Evolutionary conservation across 2,113 vertebrate species (phyloP), one percentile per base, ranked within the genome.

Genomic region (Oplegnathus fasciatus): DNA sequence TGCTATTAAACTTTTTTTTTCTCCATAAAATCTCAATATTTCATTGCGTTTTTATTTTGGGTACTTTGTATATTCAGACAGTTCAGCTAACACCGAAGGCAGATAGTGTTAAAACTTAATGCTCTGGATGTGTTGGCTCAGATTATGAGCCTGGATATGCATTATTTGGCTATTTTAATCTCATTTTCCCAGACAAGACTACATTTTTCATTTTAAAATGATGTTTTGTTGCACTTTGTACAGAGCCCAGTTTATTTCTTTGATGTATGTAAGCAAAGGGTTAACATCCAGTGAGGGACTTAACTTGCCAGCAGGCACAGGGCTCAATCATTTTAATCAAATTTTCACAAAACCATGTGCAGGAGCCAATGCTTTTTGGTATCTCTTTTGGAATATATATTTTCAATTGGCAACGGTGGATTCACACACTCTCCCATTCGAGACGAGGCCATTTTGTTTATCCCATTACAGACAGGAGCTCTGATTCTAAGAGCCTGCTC

Each of bases 401-500:
- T 80, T 64, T 87, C 37, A 46, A 54, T 78, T 62, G 69, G 64
- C 54, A 66, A 46, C 52, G 9, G 28, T 48, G 32, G 50, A 75
- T 85, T 84, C 52, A 77, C 71, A 84, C 80, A 71, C 37, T 46
- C 28, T 40, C 57, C 50, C n/a, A 40, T 76, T 72, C 81, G 68
- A 86, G 54, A 81, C 79, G 14, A 15, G 20, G 52, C 69, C 48
- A 66, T 82, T 90, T 83, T 89, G 88, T 91, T 90, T 78, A 89
- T 89, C 76, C 71, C 46, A 91, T 93, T 92, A 93, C 54, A 83
- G 67, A 68, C 60, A 75, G 71, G 14, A 74, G 75, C 76, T 83
- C 58, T 60, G 86, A 86, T 88, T 87, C 65, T 83, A 83, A 91
- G 83, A 94, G 83, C 88, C 84, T 69, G 65, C 57, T 75, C 32